phyloP scores from a whole-genome alignment of 2,113 vertebrate species.

The Galbula dea region DNA sequence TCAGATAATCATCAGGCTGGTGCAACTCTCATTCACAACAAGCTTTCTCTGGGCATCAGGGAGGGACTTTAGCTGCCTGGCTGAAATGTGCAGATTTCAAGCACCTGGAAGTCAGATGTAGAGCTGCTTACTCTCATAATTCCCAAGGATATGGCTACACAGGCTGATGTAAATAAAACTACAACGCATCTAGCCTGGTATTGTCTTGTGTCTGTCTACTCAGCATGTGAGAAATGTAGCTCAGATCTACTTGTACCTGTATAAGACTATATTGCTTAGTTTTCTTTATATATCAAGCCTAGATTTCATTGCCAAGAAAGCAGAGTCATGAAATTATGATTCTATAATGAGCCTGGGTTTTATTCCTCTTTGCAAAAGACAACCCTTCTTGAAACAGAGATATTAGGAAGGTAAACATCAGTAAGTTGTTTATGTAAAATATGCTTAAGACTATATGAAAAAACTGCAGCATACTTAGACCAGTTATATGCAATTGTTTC shows the following conservation, averaged over 20 bases:
- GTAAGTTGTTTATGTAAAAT: not conserved
- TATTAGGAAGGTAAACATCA: not conserved
- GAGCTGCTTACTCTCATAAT: not conserved
- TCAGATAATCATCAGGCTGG: fast-evolving
- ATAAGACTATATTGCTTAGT: not conserved
- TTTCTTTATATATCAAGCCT: not conserved
- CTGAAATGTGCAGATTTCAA: not conserved
- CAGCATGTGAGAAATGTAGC: not conserved
- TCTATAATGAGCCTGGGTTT: not conserved
- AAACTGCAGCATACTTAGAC: not conserved
- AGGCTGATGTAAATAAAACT: not conserved
- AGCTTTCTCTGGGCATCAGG: not conserved
- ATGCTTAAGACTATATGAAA: not conserved
- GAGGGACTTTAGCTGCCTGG: not conserved
- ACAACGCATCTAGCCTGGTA: not conserved
- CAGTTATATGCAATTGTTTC: not conserved
- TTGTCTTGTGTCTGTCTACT: not conserved
- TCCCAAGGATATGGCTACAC: not conserved
- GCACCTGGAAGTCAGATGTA: not conserved
- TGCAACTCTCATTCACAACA: not conserved
- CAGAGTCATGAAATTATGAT: not conserved
- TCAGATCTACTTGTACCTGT: not conserved
- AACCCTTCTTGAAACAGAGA: not conserved
- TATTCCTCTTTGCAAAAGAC: not conserved
- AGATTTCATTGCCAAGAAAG: not conserved